Percentiles rank a stretch among this genome's conserved stretches.
Conservation (phyloP, 92 coral and sea anemone species). For the Anthopleura xanthogrammica region DNA sequence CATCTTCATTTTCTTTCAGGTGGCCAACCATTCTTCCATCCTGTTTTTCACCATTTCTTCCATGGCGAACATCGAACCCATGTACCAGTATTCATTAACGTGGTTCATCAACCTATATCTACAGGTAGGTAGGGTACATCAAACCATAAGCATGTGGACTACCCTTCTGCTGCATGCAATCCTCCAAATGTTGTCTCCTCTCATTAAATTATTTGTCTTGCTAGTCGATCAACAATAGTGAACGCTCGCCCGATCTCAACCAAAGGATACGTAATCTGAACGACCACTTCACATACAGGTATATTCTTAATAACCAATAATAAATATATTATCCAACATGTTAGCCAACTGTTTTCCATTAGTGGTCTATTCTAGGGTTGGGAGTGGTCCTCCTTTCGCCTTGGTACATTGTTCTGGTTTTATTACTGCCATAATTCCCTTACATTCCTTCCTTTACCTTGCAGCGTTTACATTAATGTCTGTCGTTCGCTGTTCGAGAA, state of each 20-base stretch:
- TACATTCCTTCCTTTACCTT: background rate
- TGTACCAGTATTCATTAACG: conserved; percentile 94
- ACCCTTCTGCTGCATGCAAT: too few relatives aligned
- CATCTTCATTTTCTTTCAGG: conserved; percentile 39
- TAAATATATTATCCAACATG: background rate
- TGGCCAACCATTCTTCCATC: conserved; percentile 92
- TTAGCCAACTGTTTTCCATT: background rate
- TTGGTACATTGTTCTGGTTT: too few relatives aligned
- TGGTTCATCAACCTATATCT: conserved; percentile 94
- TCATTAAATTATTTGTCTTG: conserved; percentile 13
- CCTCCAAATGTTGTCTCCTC: background rate
- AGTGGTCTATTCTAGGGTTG: too few relatives aligned
- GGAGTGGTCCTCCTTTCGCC: too few relatives aligned
- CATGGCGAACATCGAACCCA: conserved; percentile 96
- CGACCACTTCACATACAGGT: conserved; percentile 97
- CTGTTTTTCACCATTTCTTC: conserved; percentile 91
- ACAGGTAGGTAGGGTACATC: conserved; percentile 53
- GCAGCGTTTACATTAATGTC: conserved; percentile 85
- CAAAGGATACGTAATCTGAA: conserved; percentile 80
- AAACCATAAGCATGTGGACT: too few relatives aligned
- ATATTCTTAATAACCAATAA: background rate
- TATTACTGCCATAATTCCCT: background rate
- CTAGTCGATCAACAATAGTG: conserved; percentile 90
- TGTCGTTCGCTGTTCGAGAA: conserved; percentile 98
- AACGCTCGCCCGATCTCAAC: conserved; percentile 68